Conservation (phyloP, 23 tunicate species). For the Ascidia mentula region DNA sequence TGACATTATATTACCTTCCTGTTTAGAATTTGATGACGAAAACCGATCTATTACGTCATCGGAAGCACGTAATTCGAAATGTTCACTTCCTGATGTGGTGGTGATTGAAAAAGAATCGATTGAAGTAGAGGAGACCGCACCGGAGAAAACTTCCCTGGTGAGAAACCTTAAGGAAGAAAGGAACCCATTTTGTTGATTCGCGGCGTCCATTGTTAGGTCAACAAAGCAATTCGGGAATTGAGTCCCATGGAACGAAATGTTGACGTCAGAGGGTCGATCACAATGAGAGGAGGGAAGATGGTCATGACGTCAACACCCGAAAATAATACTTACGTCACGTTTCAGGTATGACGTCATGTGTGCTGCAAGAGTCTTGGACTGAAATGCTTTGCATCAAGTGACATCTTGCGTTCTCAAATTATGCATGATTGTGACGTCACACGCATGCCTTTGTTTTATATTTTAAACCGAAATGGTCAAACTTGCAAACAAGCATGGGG, state of each 20-base stretch:
- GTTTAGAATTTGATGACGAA: background rate
- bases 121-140: background rate
- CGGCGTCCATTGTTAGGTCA: background rate
- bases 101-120: background rate
- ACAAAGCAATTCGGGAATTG: background rate
- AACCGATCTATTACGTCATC: background rate
- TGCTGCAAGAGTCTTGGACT: background rate
- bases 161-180: no score
- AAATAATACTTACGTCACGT: background rate
- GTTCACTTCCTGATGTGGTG: background rate
- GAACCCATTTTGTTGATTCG: no score
- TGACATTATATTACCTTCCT: background rate
- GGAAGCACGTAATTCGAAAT: background rate
- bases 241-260: background rate
- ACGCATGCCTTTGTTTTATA: background rate
- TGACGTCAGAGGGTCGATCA: slow-evolving; percentile 3
- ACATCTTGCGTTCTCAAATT: background rate
- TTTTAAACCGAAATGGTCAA: no score
- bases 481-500: no score
- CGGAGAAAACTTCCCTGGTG: background rate
- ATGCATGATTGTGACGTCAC: slow-evolving; percentile 4
- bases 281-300: slow-evolving; percentile 9
- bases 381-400: background rate
- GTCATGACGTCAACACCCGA: slow-evolving; percentile 3
- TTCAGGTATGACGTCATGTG: background rate